phyloP scores from a whole-genome alignment of 1,140 invertebrate genomes.

The Leptonema lineaticorne region DNA sequence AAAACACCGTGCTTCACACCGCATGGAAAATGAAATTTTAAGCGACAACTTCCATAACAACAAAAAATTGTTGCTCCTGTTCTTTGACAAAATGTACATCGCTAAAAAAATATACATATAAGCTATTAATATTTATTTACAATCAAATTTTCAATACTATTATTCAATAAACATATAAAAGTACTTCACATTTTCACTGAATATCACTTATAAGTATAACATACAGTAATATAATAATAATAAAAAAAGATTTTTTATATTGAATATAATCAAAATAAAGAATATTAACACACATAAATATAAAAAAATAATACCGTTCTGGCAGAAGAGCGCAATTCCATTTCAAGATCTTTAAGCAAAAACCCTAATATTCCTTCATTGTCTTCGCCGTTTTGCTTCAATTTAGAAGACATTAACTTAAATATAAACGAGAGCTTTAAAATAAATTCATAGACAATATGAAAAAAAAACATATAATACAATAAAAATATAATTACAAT shows the following conservation, averaged over 20 bases:
- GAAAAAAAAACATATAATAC: not conserved
- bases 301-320: not conserved
- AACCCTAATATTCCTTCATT: slow-evolving; percentile 16
- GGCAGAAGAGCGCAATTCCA: not conserved
- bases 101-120: not conserved
- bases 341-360: not conserved
- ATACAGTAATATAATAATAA: too few species aligned
- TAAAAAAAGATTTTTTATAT: too few species aligned
- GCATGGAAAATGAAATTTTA: slow-evolving; percentile 7
- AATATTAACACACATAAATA: too few species aligned
- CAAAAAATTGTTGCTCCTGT: slow-evolving; percentile 2
- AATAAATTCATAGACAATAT: not conserved
- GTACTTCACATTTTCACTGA: too few species aligned
- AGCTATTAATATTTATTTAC: too few species aligned
- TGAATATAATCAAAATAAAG: too few species aligned
- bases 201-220: too few species aligned
- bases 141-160: too few species aligned
- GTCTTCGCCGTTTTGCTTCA: slow-evolving; percentile 6
- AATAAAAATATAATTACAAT: not conserved
- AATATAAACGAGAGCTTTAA: slow-evolving; percentile 1
- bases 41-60: not conserved
- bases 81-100: slow-evolving; percentile 9
- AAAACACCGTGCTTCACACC: not conserved
- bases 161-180: too few species aligned
- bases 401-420: not conserved